Evolutionary conservation across 2,113 vertebrate species (phyloP).

Genomic region (Turnix velox): DNA sequence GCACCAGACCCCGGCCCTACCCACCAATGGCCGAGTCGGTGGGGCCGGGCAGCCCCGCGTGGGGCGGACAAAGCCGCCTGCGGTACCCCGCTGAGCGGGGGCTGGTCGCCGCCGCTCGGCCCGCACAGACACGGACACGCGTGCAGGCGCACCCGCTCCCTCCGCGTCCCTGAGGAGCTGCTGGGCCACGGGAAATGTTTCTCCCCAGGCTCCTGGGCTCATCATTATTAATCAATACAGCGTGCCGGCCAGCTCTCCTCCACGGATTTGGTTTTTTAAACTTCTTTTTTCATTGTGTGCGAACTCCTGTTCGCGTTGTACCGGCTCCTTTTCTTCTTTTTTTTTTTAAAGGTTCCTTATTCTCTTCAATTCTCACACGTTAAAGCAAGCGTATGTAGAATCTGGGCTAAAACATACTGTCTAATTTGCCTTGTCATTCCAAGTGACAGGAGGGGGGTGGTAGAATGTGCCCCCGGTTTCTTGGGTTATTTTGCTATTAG

Average conservation of each 20-base stretch:
- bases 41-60: background rate
- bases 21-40: background rate
- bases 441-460: background rate
- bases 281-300: background rate
- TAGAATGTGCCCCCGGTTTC: background rate
- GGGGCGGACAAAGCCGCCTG: background rate
- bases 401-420: background rate
- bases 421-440: slow-evolving; percentile 15
- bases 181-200: background rate
- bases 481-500: background rate
- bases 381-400: background rate
- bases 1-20: background rate
- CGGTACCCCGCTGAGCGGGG: background rate
- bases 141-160: background rate
- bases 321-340: too few species aligned
- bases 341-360: background rate
- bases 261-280: background rate
- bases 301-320: background rate
- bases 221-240: background rate
- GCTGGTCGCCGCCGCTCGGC: background rate
- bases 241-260: background rate
- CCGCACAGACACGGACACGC: background rate
- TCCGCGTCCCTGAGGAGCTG: background rate
- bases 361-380: background rate
- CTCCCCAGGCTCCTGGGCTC: background rate